phyloP scores from a whole-genome alignment of 2,888 invertebrate genomes.

The Hypercompe scribonia region DNA sequence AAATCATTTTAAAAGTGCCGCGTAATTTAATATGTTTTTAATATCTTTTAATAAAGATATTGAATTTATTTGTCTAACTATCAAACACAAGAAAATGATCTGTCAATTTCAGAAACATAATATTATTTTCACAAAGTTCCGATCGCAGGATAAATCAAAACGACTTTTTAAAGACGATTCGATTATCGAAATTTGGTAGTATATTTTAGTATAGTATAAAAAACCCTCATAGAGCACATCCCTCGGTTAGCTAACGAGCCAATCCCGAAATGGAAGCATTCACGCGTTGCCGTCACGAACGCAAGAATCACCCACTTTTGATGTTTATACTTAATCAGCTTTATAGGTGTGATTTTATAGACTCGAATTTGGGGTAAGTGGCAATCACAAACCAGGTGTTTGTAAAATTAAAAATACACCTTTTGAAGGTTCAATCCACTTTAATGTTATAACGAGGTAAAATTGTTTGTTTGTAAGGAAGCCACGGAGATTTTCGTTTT shows the following conservation, averaged over 20 bases:
- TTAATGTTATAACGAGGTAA: neutral
- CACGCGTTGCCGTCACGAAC: slow-evolving; percentile 44
- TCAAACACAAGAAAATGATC: neutral
- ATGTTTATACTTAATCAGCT: slow-evolving; percentile 32
- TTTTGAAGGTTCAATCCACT: neutral
- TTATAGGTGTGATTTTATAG: slow-evolving; percentile 20
- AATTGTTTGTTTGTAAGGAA: too few species aligned
- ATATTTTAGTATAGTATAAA: slow-evolving; percentile 23
- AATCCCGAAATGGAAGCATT: slow-evolving; percentile 46
- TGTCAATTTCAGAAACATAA: neutral
- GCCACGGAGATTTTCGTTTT: too few species aligned
- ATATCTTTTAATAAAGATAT: neutral
- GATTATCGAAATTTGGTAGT: neutral
- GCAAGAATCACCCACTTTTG: slow-evolving; percentile 45
- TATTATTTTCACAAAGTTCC: neutral
- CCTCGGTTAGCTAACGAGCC: slow-evolving; percentile 39
- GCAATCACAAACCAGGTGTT: slow-evolving; percentile 8
- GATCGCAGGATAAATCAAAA: neutral
- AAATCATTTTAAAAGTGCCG: neutral
- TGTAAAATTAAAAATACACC: neutral
- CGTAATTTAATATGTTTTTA: neutral
- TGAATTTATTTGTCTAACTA: neutral
- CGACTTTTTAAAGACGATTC: neutral
- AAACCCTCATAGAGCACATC: slow-evolving; percentile 14
- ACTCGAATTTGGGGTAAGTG: slow-evolving; percentile 15